These are phyloP conservation scores for Apotomis capreana DNA, from an alignment of 2,888 invertebrate species.

Conservation along the genomic window DNA sequence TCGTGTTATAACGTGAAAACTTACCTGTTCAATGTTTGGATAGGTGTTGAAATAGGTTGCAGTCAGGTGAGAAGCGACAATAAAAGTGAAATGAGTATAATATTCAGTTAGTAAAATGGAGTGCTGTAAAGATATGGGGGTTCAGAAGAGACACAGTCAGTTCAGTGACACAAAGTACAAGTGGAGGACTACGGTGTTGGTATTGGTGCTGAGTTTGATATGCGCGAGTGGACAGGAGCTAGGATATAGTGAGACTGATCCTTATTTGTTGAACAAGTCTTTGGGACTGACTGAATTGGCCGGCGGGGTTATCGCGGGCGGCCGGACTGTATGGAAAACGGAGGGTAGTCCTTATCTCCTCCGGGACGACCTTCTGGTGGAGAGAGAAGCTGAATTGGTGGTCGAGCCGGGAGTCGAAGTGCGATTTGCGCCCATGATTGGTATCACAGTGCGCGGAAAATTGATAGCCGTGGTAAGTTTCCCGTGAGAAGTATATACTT, in stretches of 20 bases:
- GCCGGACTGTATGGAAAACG: conserved; percentile 81
- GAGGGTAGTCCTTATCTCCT: conserved; percentile 89
- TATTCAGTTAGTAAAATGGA: conserved; percentile 69
- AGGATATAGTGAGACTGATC: conserved; percentile 62
- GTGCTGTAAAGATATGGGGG: conserved; percentile 75
- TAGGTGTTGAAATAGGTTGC: conserved; percentile 60
- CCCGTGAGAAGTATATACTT: conserved; percentile 6
- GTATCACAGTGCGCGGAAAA: conserved; percentile 95
- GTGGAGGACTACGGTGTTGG: conserved; percentile 75
- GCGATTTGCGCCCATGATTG: conserved; percentile 95
- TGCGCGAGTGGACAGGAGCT: conserved; percentile 68
- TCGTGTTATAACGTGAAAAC: conserved; percentile 48
- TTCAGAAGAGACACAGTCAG: conserved; percentile 80
- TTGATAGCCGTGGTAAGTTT: conserved; percentile 93
- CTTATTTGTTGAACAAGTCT: conserved; percentile 74
- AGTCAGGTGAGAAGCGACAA: conserved; percentile 60
- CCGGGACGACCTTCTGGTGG: conserved; percentile 91
- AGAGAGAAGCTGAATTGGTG: conserved; percentile 89
- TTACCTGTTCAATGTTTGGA: conserved; percentile 64
- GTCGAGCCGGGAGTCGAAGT: conserved; percentile 96
- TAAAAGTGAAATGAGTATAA: conserved; percentile 76
- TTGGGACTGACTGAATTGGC: conserved; percentile 83
- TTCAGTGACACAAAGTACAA: conserved; percentile 81
- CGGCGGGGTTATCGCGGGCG: conserved; percentile 85
- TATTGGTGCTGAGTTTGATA: conserved; percentile 59